Evolutionary conservation across 92 coral and sea anemone genomes (phyloP).

Genomic region (Pocillopora meandrina): DNA sequence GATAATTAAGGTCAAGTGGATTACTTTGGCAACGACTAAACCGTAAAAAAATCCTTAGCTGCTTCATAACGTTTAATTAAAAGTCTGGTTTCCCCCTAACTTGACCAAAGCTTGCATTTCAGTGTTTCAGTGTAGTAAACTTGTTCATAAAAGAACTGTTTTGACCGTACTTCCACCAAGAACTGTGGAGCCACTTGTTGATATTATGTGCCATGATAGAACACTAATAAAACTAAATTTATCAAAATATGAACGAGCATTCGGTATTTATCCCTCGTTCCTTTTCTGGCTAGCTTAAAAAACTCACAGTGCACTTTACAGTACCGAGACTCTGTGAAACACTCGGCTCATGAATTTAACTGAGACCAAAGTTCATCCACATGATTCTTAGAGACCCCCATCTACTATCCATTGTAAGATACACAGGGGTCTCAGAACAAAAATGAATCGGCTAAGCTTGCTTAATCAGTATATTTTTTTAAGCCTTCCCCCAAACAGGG

Average conservation of each 20-base stretch:
- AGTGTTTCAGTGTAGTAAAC: slow-evolving; percentile 2
- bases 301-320: slow-evolving; percentile 28
- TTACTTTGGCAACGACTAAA: not conserved
- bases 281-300: slow-evolving; percentile 29
- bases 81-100: not conserved
- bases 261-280: slow-evolving; percentile 1
- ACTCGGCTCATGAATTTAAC: slow-evolving; percentile 20
- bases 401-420: slow-evolving; percentile 39
- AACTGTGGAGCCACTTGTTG: slow-evolving; percentile 6
- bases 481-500: slow-evolving; percentile 21
- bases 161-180: not conserved
- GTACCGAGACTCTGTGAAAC: slow-evolving; percentile 40
- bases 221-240: not conserved
- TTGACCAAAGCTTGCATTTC: not conserved
- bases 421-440: slow-evolving; percentile 20
- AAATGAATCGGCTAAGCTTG: slow-evolving; percentile 27
- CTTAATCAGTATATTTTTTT: slow-evolving; percentile 26
- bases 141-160: not conserved
- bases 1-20: too few relatives aligned
- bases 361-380: slow-evolving; percentile 39
- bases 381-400: slow-evolving; percentile 44
- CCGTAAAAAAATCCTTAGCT: not conserved
- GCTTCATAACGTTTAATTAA: not conserved
- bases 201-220: not conserved
- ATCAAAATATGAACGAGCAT: slow-evolving; percentile 4